Evolutionary conservation across 2,797 vertebrate species (phyloP).

Genomic region (Vultur gryphus): DNA sequence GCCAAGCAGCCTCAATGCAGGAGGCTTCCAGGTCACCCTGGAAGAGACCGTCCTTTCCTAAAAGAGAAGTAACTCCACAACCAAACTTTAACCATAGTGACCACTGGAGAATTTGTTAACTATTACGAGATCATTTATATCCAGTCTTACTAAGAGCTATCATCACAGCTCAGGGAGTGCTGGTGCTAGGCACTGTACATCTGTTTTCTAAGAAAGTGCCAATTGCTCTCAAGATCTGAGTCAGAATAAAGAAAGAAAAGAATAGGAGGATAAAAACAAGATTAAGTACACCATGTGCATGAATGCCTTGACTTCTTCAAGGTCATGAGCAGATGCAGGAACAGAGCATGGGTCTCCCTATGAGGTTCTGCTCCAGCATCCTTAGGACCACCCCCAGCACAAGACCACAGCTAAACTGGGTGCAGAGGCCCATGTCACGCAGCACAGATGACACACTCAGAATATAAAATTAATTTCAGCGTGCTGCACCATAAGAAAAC

Average conservation of each 20-base stretch:
- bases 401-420: not conserved
- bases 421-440: not conserved
- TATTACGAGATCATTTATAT: not conserved
- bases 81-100: not conserved
- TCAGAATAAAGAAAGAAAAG: not conserved
- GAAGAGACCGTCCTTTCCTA: not conserved
- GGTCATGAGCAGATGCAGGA: not conserved
- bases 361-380: not conserved
- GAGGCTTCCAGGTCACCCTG: not conserved
- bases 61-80: not conserved
- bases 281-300: not conserved
- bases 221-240: not conserved
- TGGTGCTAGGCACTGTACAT: not conserved
- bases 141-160: not conserved
- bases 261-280: not conserved
- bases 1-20: not conserved
- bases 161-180: not conserved
- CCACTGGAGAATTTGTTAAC: not conserved
- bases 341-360: not conserved
- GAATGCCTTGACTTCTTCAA: not conserved
- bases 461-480: conserved; percentile 28
- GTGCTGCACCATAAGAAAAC: conserved; percentile 37
- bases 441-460: conserved; percentile 12
- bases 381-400: not conserved
- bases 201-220: not conserved